A percentile compares a stretch with the other conserved stretches of the same genome.
Conservation (phyloP, 2,113 vertebrate species). For the Passer domesticus region DNA sequence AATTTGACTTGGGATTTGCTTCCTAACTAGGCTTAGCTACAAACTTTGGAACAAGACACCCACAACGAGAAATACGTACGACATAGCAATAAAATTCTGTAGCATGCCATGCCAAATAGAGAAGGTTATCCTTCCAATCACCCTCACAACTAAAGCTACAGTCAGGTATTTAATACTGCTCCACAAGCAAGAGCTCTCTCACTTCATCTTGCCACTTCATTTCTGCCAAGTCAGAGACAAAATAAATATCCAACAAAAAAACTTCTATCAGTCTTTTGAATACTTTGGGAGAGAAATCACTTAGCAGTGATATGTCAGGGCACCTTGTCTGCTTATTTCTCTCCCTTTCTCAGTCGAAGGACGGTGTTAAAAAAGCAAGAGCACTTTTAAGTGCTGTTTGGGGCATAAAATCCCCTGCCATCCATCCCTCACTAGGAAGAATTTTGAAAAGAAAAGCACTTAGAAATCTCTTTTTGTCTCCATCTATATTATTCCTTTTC, state of each 20-base stretch:
- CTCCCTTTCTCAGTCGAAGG: neutral
- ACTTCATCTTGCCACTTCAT: neutral
- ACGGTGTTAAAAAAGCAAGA: conserved; percentile 19
- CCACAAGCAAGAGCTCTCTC: conserved; percentile 11
- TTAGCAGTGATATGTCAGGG: conserved; percentile 27
- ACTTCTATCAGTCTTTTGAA: conserved; percentile 8
- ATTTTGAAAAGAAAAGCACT: conserved; percentile 22
- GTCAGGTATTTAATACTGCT: neutral
- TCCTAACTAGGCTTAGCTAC: conserved; percentile 9
- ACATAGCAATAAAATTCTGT: neutral
- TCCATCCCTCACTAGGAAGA: conserved; percentile 15
- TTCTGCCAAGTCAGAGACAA: conserved; percentile 40
- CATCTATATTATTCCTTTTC: conserved; percentile 11
- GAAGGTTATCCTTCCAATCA: neutral
- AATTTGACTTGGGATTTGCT: conserved; percentile 27
- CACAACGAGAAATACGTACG: neutral
- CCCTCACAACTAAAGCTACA: conserved; percentile 12
- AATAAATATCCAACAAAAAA: neutral
- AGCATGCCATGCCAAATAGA: neutral
- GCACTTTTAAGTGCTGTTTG: conserved; percentile 26
- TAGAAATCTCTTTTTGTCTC: conserved; percentile 14
- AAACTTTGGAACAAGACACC: conserved; percentile 24
- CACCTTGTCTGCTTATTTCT: conserved; percentile 1
- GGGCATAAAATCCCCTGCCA: conserved; percentile 39
- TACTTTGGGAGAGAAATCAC: conserved; percentile 10